Evolutionary conservation across 2,888 invertebrate genomes (phyloP).

Genomic region (Dynastes maya): DNA sequence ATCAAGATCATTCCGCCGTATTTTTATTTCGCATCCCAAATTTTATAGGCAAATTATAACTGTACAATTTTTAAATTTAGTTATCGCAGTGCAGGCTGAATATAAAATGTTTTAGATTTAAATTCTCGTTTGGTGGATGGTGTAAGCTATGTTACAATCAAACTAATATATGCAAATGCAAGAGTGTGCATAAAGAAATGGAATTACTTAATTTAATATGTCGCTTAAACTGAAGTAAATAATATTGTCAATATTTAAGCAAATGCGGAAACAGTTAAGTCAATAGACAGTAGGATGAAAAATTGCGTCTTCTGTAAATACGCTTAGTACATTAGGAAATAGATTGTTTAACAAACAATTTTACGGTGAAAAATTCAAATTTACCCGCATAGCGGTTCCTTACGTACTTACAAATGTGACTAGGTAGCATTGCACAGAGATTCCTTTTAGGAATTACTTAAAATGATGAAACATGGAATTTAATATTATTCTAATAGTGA

Average conservation of each 20-base stretch:
- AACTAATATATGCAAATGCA: no score
- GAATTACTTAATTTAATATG: background rate
- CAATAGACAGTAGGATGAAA: conserved; percentile 24
- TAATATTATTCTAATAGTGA: conserved; percentile 3
- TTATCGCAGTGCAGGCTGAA: no score
- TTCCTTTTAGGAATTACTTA: conserved; percentile 24
- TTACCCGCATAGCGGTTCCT: background rate
- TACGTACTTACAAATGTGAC: background rate
- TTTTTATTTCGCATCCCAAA: no score
- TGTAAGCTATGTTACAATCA: no score
- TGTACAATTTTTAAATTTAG: no score
- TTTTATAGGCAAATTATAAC: no score
- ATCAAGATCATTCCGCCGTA: no score
- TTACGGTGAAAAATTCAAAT: conserved; percentile 17
- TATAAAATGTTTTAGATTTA: no score
- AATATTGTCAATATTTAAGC: conserved; percentile 4
- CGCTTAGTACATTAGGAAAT: conserved; percentile 5
- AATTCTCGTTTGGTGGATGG: no score
- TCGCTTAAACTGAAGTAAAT: background rate
- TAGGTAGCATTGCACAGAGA: conserved; percentile 2
- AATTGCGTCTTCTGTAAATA: conserved; percentile 29
- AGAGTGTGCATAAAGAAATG: background rate
- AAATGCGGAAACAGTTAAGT: conserved; percentile 35
- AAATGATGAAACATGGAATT: conserved; percentile 18
- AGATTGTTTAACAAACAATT: conserved; percentile 22